Evolutionary conservation across 1,140 invertebrate species (phyloP).

Genomic region (Pogonomyrmex barbatus): DNA sequence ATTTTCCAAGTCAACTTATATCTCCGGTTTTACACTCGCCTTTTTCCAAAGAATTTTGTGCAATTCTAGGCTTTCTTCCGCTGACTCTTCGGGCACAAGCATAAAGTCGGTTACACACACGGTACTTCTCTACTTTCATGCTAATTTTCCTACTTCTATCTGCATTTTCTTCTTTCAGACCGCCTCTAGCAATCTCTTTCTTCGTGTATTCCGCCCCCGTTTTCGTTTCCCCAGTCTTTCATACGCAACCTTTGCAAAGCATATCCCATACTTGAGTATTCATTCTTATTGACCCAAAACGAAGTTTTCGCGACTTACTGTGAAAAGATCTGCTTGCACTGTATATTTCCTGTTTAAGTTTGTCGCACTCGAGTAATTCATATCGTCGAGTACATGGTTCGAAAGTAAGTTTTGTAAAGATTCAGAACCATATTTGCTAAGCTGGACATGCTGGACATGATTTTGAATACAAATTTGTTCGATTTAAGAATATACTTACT

Average conservation of each 20-base stretch:
- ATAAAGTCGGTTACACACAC: constrained; percentile 60
- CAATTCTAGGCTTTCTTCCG: constrained; percentile 33
- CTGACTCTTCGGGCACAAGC: constrained; percentile 37
- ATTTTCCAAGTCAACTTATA: constrained; percentile 42
- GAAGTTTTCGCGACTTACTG: constrained; percentile 65
- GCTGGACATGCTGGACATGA: not conserved
- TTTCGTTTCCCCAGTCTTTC: constrained; percentile 48
- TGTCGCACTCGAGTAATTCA: constrained; percentile 38
- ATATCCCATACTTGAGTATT: constrained; percentile 31
- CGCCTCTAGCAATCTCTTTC: not conserved
- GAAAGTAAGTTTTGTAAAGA: constrained; percentile 37
- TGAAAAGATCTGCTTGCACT: constrained; percentile 50
- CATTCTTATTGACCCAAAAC: constrained; percentile 66
- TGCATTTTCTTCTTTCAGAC: constrained; percentile 47
- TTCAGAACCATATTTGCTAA: not conserved
- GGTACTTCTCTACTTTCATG: constrained; percentile 59
- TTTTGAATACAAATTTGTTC: not conserved
- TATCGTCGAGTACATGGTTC: constrained; percentile 9
- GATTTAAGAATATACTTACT: not conserved
- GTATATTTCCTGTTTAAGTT: constrained; percentile 72
- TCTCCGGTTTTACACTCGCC: not conserved
- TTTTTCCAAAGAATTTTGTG: constrained; percentile 46
- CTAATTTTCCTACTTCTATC: constrained; percentile 60
- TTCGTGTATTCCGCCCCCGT: constrained; percentile 10
- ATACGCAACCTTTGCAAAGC: constrained; percentile 53